Evolutionary conservation across 2,113 vertebrate species (phyloP), one percentile per base, ranked within the genome.

Genomic region (Sula dactylatra): DNA sequence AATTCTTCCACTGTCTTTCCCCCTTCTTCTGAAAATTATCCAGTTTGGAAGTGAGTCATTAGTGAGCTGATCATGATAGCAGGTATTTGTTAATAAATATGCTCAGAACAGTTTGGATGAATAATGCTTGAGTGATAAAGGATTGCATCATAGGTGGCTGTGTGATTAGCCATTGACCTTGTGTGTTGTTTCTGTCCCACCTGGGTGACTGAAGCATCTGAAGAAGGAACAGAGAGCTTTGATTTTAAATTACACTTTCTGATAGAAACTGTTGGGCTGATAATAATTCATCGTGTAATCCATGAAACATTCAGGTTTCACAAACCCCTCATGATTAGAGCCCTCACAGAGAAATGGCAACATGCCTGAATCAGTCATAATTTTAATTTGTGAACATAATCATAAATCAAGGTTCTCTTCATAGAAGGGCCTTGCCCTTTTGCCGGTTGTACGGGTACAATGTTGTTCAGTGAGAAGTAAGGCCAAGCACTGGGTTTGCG

Each of bases 191-290:
- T 80, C 84, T 88, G 81, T 52, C 76, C 84, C 87, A 87, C 93
- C 90, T 36, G 67, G 58, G 21, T 80, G 78, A 95, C 11, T 91
- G 94, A 82, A 93, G 59, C 55, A 40, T 59, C 84, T 82, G 84
- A 95, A 69, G 56, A 88, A 84, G 84, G 81, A 95, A 79, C 32
- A 88, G 86, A 72, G 45, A 70, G 71, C 93, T 94, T 73, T 95
- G 84, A 97, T 95, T 95, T 83, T 80, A 88, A 95, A 90, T 96
- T 79, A 69, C 38, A 27, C 24, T 94, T 93, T 83, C 82, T 93
- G 77, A 95, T 90, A 79, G 47, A 74, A 90, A 73, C 54, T 13
- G 4, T 50, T 70, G 89, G 73, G 36, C 74, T 82, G 87, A 82
- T 93, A 94, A 96, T 89, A 91, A 95, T 50, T 81, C 76, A 71